Conservation (phyloP, 2,113 vertebrate genomes). For the Rhinopomastus cyanomelas region DNA sequence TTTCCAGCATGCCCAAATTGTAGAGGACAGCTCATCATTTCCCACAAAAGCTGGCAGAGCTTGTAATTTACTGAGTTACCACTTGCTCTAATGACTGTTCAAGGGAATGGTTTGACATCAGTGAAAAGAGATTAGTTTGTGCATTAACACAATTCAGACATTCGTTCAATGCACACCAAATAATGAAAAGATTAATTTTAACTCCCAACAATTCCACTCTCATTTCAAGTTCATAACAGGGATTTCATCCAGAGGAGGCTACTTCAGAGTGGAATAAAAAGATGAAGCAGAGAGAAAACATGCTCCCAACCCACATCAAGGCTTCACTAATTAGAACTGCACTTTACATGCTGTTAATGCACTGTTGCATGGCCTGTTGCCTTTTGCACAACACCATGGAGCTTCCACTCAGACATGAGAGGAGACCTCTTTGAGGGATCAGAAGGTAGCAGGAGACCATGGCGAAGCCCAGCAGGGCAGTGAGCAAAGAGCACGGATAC, state of each 20-base stretch:
- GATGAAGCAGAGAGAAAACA: background rate
- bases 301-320: background rate
- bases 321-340: background rate
- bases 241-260: background rate
- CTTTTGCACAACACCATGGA: fast-evolving
- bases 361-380: background rate
- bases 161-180: constrained; percentile 25
- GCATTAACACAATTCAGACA: background rate
- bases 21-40: constrained; percentile 11
- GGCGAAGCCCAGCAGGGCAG: too few species aligned
- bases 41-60: background rate
- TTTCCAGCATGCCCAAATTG: background rate
- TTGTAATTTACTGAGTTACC: constrained; percentile 5
- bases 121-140: background rate
- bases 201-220: background rate
- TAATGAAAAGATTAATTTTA: constrained; percentile 15
- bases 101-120: background rate
- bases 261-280: background rate
- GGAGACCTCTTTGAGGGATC: background rate
- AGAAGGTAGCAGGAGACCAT: fast-evolving
- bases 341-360: fast-evolving
- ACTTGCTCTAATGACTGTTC: background rate
- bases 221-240: background rate
- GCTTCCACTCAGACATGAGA: too few species aligned
- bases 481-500: background rate